Percentiles rank a stretch among this genome's conserved stretches.
Conservation (phyloP, 2,113 vertebrate genomes). For the Rhinichthys klamathensis region DNA sequence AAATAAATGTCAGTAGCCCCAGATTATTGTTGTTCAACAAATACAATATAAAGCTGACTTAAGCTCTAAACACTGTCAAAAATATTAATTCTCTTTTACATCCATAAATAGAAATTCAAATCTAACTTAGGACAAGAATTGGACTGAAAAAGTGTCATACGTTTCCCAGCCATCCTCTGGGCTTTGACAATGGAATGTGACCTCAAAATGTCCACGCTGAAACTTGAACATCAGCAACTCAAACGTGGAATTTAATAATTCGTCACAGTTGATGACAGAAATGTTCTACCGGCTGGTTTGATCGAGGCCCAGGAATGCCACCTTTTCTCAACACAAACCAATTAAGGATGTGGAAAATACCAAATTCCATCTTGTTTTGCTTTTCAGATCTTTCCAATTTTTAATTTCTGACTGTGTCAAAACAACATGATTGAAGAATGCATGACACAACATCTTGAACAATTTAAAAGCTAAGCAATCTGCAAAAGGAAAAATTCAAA, state of each 20-base stretch:
- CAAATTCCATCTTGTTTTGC: slow-evolving; percentile 34
- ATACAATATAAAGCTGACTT: too few relatives aligned
- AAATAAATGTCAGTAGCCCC: too few relatives aligned
- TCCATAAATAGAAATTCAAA: background rate
- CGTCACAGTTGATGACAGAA: slow-evolving; percentile 28
- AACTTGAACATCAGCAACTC: slow-evolving; percentile 34
- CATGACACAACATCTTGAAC: background rate
- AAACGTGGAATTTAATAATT: slow-evolving; percentile 54
- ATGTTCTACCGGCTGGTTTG: slow-evolving; percentile 38
- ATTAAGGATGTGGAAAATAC: slow-evolving; percentile 12
- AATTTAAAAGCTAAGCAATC: background rate
- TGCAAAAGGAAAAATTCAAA: background rate
- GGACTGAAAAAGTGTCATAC: slow-evolving; percentile 7
- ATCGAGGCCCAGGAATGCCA: slow-evolving; percentile 29
- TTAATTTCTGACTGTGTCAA: background rate
- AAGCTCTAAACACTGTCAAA: background rate
- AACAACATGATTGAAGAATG: slow-evolving; percentile 23
- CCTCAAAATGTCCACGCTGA: slow-evolving; percentile 48
- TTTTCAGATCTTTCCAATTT: background rate
- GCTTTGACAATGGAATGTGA: slow-evolving; percentile 25
- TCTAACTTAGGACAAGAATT: slow-evolving; percentile 15
- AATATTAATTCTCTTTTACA: background rate
- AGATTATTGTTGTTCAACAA: too few relatives aligned
- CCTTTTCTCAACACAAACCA: slow-evolving; percentile 36
- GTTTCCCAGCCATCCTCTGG: slow-evolving; percentile 14